phyloP scores from a whole-genome alignment of 2,797 vertebrate genomes.

The Heliangelus exortis region DNA sequence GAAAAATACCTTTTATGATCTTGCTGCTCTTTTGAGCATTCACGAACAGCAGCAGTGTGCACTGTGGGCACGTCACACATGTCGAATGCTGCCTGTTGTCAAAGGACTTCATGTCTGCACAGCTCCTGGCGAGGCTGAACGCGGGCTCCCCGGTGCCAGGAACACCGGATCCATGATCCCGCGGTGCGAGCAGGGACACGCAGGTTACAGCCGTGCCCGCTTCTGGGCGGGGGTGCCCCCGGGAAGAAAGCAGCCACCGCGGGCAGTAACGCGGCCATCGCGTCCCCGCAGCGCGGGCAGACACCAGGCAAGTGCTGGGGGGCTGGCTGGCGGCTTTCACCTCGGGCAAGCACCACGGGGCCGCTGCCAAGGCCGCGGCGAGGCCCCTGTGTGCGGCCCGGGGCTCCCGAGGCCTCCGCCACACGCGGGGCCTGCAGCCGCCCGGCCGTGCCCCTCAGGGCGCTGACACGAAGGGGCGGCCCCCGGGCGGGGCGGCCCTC shows the following conservation, averaged over 20 bases:
- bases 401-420: not conserved
- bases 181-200: rapidly evolving
- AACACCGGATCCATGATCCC: rapidly evolving
- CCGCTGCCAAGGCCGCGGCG: not conserved
- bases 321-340: not conserved
- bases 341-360: not conserved
- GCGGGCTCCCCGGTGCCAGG: rapidly evolving
- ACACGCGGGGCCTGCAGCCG: not conserved
- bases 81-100: not conserved
- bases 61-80: not conserved
- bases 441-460: not conserved
- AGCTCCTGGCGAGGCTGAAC: not conserved
- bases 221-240: not conserved
- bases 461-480: not conserved
- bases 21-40: not conserved
- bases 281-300: not conserved
- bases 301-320: rapidly evolving
- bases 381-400: not conserved
- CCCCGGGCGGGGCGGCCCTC: too few relatives aligned
- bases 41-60: not conserved
- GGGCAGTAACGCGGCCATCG: not conserved
- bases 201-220: not conserved
- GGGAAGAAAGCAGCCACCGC: not conserved
- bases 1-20: not conserved
- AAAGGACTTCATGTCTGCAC: rapidly evolving